phyloP scores from a whole-genome alignment of 2,888 invertebrate genomes.

The Coleophora flavipennella region DNA sequence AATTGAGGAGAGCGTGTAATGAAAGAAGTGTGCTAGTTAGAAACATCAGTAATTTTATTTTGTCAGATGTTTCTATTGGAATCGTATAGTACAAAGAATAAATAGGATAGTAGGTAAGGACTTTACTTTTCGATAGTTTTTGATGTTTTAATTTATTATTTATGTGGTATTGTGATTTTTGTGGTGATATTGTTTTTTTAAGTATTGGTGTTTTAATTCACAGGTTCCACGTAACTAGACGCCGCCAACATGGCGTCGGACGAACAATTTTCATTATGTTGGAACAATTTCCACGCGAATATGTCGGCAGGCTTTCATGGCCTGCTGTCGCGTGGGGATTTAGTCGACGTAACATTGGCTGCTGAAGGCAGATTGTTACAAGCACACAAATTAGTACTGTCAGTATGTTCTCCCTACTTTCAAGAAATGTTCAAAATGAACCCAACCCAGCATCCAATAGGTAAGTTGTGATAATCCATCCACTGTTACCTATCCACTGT shows the following conservation, averaged over 20 bases:
- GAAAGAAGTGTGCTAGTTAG: slow-evolving; percentile 40
- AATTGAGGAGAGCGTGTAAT: slow-evolving; percentile 58
- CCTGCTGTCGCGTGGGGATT: slow-evolving; percentile 78
- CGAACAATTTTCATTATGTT: slow-evolving; percentile 82
- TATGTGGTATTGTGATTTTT: background rate
- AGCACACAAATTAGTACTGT: slow-evolving; percentile 80
- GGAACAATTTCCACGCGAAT: slow-evolving; percentile 83
- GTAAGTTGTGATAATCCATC: slow-evolving; percentile 46
- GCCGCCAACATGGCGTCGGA: slow-evolving; percentile 80
- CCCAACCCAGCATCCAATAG: slow-evolving; percentile 78
- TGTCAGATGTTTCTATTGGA: slow-evolving; percentile 65
- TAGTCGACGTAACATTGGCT: slow-evolving; percentile 80
- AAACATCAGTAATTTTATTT: slow-evolving; percentile 47
- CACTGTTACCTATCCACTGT: no score
- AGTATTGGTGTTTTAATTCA: slow-evolving; percentile 19
- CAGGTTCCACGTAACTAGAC: slow-evolving; percentile 46
- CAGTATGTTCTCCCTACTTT: slow-evolving; percentile 82
- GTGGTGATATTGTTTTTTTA: background rate
- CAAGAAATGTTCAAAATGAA: slow-evolving; percentile 82
- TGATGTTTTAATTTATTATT: no score
- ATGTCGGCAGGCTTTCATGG: slow-evolving; percentile 81
- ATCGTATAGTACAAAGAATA: slow-evolving; percentile 61
- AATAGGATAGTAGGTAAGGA: slow-evolving; percentile 55
- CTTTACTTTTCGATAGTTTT: no score
- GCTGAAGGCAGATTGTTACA: slow-evolving; percentile 80